phyloP scores from a whole-genome alignment of 2,888 invertebrate species.

The Tromatobia lineatoria region DNA sequence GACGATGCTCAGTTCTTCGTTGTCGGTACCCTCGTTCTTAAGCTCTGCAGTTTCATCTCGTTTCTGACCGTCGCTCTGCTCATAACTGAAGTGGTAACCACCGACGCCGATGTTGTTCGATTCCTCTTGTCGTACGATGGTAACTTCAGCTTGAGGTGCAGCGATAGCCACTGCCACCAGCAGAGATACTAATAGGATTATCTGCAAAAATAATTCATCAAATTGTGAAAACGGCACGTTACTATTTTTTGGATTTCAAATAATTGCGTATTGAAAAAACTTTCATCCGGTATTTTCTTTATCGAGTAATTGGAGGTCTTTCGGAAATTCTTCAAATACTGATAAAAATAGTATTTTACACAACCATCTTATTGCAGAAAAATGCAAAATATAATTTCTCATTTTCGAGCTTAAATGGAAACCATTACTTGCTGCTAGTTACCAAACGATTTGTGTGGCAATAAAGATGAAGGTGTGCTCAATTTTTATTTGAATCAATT shows the following conservation, averaged over 20 bases:
- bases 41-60: conserved; percentile 84
- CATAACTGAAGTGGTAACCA: conserved; percentile 83
- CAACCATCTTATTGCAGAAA: no score
- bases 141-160: conserved; percentile 82
- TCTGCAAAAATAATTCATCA: conserved; percentile 54
- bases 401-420: no score
- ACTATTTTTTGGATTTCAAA: neutral
- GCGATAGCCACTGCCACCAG: conserved; percentile 75
- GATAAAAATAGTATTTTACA: neutral
- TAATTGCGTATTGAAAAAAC: no score
- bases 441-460: no score
- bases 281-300: no score
- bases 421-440: no score
- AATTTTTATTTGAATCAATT: no score
- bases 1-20: conserved; percentile 80
- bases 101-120: conserved; percentile 83
- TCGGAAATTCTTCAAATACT: no score
- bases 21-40: conserved; percentile 82
- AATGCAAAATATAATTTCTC: no score
- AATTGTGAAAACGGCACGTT: neutral
- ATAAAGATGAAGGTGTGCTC: no score
- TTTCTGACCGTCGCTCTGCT: conserved; percentile 84
- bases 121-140: conserved; percentile 82
- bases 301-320: no score
- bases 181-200: conserved; percentile 62